Evolutionary conservation across 2,113 vertebrate species (phyloP).

Genomic region (Galemys pyrenaicus): DNA sequence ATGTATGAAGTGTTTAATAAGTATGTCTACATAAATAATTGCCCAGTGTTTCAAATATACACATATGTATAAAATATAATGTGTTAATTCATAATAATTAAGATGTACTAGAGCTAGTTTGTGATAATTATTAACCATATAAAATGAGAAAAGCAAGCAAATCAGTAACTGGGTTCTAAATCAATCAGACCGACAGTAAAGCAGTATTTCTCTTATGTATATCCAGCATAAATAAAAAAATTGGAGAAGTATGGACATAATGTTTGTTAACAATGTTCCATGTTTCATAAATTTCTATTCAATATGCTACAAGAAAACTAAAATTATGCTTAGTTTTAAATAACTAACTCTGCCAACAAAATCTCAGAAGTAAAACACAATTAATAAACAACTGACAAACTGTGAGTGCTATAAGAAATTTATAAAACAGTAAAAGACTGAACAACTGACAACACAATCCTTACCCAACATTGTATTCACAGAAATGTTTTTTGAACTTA

Average conservation of each 20-base stretch:
- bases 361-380: conserved; percentile 78
- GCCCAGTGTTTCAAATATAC: not conserved
- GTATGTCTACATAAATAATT: not conserved
- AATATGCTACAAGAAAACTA: conserved; percentile 72
- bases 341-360: conserved; percentile 61
- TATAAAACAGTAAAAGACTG: conserved; percentile 53
- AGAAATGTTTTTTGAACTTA: conserved; percentile 64
- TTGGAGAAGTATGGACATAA: not conserved
- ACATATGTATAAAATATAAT: not conserved
- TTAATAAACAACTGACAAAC: conserved; percentile 68
- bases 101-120: not conserved
- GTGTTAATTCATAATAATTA: not conserved
- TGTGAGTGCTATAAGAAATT: conserved; percentile 6
- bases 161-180: conserved; percentile 18
- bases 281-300: conserved; percentile 68
- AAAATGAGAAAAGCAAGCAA: not conserved
- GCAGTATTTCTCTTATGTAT: not conserved
- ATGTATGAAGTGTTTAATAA: not conserved
- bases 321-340: conserved; percentile 75
- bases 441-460: conserved; percentile 46
- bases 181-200: not conserved
- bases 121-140: conserved; percentile 1
- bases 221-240: not conserved
- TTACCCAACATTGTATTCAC: conserved; percentile 51
- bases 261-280: conserved; percentile 55